Conservation (phyloP, 2,888 invertebrate species). For the Cacoxenus indagator region DNA sequence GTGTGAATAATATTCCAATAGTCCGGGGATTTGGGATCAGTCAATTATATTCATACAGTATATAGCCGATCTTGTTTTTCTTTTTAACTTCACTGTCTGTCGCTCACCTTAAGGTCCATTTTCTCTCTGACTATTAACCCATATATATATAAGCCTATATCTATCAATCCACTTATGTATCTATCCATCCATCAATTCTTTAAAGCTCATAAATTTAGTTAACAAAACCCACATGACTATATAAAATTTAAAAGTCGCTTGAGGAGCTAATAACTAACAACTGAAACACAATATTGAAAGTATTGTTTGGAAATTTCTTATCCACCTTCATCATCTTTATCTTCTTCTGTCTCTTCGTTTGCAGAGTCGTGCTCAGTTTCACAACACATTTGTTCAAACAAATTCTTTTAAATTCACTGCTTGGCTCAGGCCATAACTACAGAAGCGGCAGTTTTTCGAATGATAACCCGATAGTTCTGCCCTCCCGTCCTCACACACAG, state of each 20-base stretch:
- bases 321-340: background rate
- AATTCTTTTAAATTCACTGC: background rate
- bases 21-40: too few species aligned
- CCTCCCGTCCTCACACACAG: background rate
- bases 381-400: conserved; percentile 10
- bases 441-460: background rate
- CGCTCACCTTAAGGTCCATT: too few species aligned
- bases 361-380: background rate
- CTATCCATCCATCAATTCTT: too few species aligned
- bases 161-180: too few species aligned
- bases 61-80: too few species aligned
- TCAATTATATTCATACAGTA: too few species aligned
- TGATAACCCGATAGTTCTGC: conserved; percentile 1
- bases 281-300: background rate
- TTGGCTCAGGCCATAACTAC: background rate
- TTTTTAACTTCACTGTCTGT: too few species aligned
- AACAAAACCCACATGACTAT: too few species aligned
- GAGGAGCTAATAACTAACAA: background rate
- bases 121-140: too few species aligned
- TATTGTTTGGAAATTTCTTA: background rate
- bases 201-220: too few species aligned
- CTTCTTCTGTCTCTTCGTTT: background rate
- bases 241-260: background rate
- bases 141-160: too few species aligned
- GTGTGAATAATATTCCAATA: too few species aligned